These are phyloP conservation scores for Brachypteracias leptosomus DNA, from an alignment of 2,113 vertebrate genomes.

Conservation along the genomic window DNA sequence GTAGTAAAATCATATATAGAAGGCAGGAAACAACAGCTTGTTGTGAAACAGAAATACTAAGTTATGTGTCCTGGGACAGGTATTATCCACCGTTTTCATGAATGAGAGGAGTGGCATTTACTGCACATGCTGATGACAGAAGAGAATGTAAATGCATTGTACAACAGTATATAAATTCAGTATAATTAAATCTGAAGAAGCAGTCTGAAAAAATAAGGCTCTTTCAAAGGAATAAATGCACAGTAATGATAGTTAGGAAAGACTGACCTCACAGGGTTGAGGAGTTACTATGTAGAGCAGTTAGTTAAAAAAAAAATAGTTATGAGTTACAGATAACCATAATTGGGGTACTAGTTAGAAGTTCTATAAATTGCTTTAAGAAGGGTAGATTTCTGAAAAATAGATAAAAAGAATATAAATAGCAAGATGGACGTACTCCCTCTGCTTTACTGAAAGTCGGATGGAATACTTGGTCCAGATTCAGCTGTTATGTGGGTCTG, in stretches of 20 bases:
- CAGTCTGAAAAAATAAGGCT: not conserved
- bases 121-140: not conserved
- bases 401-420: not conserved
- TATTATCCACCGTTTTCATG: not conserved
- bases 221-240: not conserved
- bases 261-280: not conserved
- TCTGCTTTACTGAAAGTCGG: not conserved
- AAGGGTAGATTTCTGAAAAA: not conserved
- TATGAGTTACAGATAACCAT: not conserved
- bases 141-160: not conserved
- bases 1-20: not conserved
- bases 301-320: not conserved
- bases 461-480: not conserved
- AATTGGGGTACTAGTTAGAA: not conserved
- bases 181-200: not conserved
- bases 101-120: not conserved
- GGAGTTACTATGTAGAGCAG: not conserved
- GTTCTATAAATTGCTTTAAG: not conserved
- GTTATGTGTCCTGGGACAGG: not conserved
- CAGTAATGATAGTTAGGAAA: not conserved
- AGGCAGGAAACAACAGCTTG: not conserved
- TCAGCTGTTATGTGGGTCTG: not conserved
- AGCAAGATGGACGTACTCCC: not conserved
- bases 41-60: not conserved
- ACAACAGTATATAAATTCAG: not conserved